phyloP scores from a whole-genome alignment of 37 sponge, comb jelly and placozoan genomes.

The Hexactinellida sp. region DNA sequence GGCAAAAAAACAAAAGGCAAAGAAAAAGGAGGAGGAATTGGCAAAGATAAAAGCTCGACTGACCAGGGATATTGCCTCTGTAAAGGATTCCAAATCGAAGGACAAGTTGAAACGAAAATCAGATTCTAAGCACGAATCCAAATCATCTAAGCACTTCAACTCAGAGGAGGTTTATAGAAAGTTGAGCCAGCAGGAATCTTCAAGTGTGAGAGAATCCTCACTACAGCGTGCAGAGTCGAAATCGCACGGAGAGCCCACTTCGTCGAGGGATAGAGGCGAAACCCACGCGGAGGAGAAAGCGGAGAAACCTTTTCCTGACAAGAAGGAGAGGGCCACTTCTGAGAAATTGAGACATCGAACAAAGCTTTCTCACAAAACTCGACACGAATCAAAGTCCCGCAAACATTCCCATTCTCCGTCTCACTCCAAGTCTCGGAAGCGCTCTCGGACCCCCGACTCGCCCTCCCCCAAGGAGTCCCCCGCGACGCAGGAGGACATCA shows the following conservation, averaged over 20 bases:
- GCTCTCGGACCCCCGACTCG: background rate
- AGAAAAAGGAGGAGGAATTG: background rate
- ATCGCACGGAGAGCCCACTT: background rate
- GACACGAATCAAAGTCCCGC: background rate
- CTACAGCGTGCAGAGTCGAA: background rate
- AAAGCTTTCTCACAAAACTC: background rate
- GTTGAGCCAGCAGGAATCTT: background rate
- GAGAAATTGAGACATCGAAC: background rate
- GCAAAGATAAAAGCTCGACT: background rate
- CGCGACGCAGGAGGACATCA: background rate
- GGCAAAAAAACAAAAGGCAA: background rate
- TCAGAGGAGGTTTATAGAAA: background rate
- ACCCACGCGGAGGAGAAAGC: background rate
- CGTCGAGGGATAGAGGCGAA: background rate
- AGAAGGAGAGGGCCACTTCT: background rate
- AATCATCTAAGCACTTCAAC: background rate
- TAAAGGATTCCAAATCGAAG: background rate
- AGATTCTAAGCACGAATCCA: background rate
- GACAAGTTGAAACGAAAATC: background rate
- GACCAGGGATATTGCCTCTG: background rate
- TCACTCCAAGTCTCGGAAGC: background rate
- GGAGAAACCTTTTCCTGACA: background rate
- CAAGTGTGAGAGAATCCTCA: background rate
- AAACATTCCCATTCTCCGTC: background rate
- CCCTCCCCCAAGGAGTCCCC: background rate